Percentiles rank a stretch among this genome's conserved stretches.
Evolutionary conservation across 2,797 vertebrate species (phyloP).

Genomic region (Triplophysa bombifrons): DNA sequence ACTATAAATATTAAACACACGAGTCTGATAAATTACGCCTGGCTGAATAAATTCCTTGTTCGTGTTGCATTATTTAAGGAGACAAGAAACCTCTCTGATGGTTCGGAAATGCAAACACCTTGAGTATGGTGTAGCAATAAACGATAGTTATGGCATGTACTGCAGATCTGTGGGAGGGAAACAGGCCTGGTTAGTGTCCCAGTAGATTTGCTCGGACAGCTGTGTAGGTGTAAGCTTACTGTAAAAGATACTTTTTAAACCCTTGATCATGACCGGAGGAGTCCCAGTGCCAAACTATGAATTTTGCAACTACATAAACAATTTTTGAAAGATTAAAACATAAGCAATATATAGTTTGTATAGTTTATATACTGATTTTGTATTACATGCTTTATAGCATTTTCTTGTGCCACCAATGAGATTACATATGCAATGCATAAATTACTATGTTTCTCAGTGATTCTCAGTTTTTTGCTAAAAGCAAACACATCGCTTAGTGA

Average conservation of each 20-base stretch:
- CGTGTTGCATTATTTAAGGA: slow-evolving; percentile 38
- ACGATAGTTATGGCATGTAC: not conserved
- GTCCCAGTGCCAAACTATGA: not conserved
- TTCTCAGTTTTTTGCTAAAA: not conserved
- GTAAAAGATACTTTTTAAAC: slow-evolving; percentile 1
- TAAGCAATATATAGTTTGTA: not conserved
- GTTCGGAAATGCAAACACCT: not conserved
- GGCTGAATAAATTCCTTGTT: slow-evolving; percentile 38
- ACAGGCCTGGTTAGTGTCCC: not conserved
- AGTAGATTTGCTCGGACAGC: slow-evolving; percentile 21
- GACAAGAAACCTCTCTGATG: not conserved
- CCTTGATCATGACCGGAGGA: not conserved
- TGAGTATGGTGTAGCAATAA: not conserved
- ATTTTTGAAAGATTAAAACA: not conserved
- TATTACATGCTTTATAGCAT: too few relatives aligned
- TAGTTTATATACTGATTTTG: too few relatives aligned
- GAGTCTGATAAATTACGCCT: slow-evolving; percentile 27
- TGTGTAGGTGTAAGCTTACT: slow-evolving; percentile 23
- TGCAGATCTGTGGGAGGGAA: slow-evolving; percentile 16
- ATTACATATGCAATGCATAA: not conserved
- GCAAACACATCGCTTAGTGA: too few relatives aligned
- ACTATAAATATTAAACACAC: slow-evolving; percentile 38
- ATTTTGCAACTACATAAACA: not conserved
- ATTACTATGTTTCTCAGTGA: not conserved
- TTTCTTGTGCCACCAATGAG: not conserved